Base-by-base conservation (phyloP, 2,888 invertebrate genomes). In the Chironomus riparius region DNA sequence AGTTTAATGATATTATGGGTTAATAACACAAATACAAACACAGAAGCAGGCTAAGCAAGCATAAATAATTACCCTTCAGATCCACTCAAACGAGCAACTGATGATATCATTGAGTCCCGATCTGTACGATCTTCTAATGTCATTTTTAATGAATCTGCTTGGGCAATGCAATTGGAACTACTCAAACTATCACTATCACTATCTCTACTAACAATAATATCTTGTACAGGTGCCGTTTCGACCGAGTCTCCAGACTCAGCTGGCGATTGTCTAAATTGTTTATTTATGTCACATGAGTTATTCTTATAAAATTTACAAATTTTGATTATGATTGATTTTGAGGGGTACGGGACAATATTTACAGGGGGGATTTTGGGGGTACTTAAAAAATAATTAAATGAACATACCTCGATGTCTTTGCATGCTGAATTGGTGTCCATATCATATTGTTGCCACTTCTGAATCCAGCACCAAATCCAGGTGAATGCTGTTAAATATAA, bases 361-460 rank as follows among this genome's bases (percentile, higher is more conserved):
- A 65, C 65, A 65, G 13, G 65, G 21, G 5, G 22, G 5, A 24
- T 4, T 21, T 22, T 4, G n/a, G 28, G 5, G 7, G 10, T 2
- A 38, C 3, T 48, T 22, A 56, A 61, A 15, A 21, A 70, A 38
- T 65, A 24, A 2, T 47, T n/a, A 50, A 68, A 47, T 6, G 1
- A 68, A 15, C 47, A 68, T 68, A 74, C 74, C 68, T 48, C 24
- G 76, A 38, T 24, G 76, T 48, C 22, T 70, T 50, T 13, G 76
- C 68, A 47, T 68, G 68, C 13, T 76, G 76, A 50, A 76, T 76
- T 4, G 76, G 76, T 4, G 76, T 76, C 82, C 82, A 82, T 69
- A 81, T 80, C 80, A 80, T 80, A 13, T 80, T 79, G 5, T 80
- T 78, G 38, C 81, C 80, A 15, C 79, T 80, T 69, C 81, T 79